phyloP scores from a whole-genome alignment of 2,888 invertebrate genomes.

The Ptilodon capucinus region DNA sequence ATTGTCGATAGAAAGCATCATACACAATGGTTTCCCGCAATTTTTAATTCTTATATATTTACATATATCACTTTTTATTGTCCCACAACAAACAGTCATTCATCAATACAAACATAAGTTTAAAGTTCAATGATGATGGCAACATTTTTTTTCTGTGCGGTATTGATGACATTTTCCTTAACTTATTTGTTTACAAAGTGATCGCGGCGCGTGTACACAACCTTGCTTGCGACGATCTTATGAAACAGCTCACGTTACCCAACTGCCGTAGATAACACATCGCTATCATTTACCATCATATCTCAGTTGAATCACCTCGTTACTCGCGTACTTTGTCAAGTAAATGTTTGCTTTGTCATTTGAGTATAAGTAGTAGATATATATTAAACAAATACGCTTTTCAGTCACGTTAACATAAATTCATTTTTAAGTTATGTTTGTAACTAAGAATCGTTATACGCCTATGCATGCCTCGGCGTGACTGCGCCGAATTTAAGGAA shows the following conservation, averaged over 20 bases:
- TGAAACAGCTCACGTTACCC: not conserved
- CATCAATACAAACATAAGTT: no score
- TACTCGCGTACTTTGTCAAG: not conserved
- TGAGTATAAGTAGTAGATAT: not conserved
- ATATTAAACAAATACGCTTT: not conserved
- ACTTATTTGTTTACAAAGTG: not conserved
- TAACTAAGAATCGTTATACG: no score
- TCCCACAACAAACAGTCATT: no score
- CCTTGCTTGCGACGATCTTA: not conserved
- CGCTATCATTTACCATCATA: not conserved
- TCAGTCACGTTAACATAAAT: no score
- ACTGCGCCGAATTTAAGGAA: no score
- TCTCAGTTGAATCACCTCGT: not conserved
- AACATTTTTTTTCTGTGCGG: not conserved
- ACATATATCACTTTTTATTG: no score
- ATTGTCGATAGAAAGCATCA: no score
- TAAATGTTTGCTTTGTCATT: not conserved
- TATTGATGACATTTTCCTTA: not conserved
- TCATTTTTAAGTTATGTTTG: no score
- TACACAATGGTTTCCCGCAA: no score
- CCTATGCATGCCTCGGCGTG: no score
- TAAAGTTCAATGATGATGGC: no score
- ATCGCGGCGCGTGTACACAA: not conserved
- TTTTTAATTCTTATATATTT: no score
- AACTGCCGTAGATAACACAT: not conserved